A percentile compares a stretch with the other conserved stretches of the same genome.
Evolutionary conservation across 2,888 invertebrate genomes (phyloP).

Genomic region (Epicampocera succincta): DNA sequence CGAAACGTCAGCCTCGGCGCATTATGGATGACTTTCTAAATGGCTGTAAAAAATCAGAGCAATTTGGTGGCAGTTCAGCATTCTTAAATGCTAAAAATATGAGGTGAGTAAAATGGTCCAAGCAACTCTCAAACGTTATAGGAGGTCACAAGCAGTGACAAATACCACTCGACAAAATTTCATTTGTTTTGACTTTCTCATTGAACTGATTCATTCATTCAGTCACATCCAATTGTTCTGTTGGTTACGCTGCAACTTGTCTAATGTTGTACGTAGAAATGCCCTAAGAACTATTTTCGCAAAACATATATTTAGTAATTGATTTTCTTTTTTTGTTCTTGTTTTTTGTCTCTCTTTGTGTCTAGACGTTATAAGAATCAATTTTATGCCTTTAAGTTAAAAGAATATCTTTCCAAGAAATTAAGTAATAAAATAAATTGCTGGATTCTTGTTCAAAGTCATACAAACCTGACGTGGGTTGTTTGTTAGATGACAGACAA

Average conservation of each 20-base stretch:
- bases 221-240: constrained; percentile 50
- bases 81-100: constrained; percentile 66
- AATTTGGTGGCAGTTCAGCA: constrained; percentile 72
- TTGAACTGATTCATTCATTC: constrained; percentile 49
- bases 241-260: constrained; percentile 19
- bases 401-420: constrained; percentile 63
- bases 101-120: constrained; percentile 49
- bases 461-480: constrained; percentile 47
- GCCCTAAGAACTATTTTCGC: not conserved
- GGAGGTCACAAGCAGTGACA: too few species aligned
- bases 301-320: constrained; percentile 38
- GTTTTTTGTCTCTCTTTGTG: constrained; percentile 33
- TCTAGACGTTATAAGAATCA: constrained; percentile 66
- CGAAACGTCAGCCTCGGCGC: constrained; percentile 88
- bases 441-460: constrained; percentile 38
- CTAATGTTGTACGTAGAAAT: not conserved
- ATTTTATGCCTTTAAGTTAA: constrained; percentile 57
- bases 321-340: constrained; percentile 24
- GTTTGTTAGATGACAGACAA: constrained; percentile 50
- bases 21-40: constrained; percentile 84
- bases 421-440: constrained; percentile 64
- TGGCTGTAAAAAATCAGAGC: constrained; percentile 82
- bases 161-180: too few species aligned
- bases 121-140: too few species aligned
- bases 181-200: not conserved